These are phyloP conservation scores for Ephestia elutella DNA, from an alignment of 1,140 invertebrate genomes.

Conservation along the genomic window DNA sequence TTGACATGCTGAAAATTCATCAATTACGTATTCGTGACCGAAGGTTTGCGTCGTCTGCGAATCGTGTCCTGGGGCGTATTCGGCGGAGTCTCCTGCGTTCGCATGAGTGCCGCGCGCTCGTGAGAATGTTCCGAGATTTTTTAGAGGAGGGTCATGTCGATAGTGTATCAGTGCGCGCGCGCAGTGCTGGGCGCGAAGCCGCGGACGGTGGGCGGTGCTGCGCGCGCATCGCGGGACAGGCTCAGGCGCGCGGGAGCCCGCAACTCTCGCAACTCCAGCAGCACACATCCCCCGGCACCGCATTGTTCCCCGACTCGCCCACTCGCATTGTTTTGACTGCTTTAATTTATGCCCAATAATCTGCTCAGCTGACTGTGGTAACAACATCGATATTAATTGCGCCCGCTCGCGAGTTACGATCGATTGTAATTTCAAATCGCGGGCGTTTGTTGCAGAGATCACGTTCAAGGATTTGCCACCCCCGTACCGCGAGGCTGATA, in stretches of 20 bases:
- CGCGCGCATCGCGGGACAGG: conserved; percentile 7
- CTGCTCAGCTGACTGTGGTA: conserved; percentile 39
- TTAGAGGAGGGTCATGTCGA: conserved; percentile 30
- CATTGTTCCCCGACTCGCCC: conserved; percentile 30
- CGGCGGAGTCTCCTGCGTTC: conserved; percentile 23
- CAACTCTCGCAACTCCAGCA: conserved; percentile 16
- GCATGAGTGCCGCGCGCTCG: conserved; percentile 19
- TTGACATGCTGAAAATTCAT: background rate
- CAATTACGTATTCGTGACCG: conserved; percentile 17
- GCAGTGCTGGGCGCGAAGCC: conserved; percentile 34
- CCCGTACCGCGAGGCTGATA: conserved; percentile 50
- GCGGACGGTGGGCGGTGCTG: conserved; percentile 29
- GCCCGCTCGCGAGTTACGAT: conserved; percentile 24
- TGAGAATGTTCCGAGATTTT: conserved; percentile 33
- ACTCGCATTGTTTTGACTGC: conserved; percentile 33
- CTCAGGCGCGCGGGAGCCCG: conserved; percentile 19
- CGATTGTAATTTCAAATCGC: conserved; percentile 25
- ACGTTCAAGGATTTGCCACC: conserved; percentile 54
- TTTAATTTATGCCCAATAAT: conserved; percentile 48
- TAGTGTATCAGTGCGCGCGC: conserved; percentile 27
- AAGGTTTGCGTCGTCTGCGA: conserved; percentile 20
- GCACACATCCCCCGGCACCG: conserved; percentile 24
- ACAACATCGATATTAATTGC: conserved; percentile 38
- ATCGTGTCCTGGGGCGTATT: conserved; percentile 32
- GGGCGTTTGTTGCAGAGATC: conserved; percentile 37